These are phyloP conservation scores for Sitobion miscanthi DNA, from an alignment of 1,140 invertebrate genomes.

Conservation along the genomic window DNA sequence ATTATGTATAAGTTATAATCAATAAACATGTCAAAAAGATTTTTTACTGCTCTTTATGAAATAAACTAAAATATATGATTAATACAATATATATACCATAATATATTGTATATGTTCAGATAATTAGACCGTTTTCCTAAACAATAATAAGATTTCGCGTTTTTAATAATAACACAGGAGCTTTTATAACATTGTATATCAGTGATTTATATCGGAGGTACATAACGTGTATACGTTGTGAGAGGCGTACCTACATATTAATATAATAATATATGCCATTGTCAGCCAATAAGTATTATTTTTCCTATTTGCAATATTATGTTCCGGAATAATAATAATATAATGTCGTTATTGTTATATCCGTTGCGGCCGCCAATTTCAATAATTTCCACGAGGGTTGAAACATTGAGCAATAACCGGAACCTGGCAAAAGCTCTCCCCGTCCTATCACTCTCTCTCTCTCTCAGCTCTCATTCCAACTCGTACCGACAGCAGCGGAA, in stretches of 20 bases:
- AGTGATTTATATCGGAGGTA: neutral
- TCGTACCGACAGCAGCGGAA: neutral
- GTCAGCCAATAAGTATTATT: slow-evolving; percentile 29
- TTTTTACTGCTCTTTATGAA: neutral
- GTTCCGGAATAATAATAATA: neutral
- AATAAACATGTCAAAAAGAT: neutral
- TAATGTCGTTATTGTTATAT: slow-evolving; percentile 39
- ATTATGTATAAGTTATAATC: neutral
- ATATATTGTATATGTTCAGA: neutral
- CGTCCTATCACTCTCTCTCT: neutral
- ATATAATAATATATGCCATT: slow-evolving; percentile 3
- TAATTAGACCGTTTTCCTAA: neutral
- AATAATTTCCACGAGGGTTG: slow-evolving; percentile 52
- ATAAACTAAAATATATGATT: neutral
- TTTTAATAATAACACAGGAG: neutral
- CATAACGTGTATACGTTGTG: neutral
- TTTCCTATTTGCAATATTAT: neutral
- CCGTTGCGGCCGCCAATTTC: slow-evolving; percentile 45
- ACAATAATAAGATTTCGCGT: neutral
- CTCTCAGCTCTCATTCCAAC: neutral
- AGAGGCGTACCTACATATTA: neutral
- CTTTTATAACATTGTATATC: neutral
- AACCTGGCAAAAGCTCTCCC: slow-evolving; percentile 35
- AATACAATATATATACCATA: too few relatives aligned
- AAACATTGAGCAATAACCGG: slow-evolving; percentile 50